Conservation (phyloP, 2,888 invertebrate genomes). For the Sminthurinus aureus region DNA sequence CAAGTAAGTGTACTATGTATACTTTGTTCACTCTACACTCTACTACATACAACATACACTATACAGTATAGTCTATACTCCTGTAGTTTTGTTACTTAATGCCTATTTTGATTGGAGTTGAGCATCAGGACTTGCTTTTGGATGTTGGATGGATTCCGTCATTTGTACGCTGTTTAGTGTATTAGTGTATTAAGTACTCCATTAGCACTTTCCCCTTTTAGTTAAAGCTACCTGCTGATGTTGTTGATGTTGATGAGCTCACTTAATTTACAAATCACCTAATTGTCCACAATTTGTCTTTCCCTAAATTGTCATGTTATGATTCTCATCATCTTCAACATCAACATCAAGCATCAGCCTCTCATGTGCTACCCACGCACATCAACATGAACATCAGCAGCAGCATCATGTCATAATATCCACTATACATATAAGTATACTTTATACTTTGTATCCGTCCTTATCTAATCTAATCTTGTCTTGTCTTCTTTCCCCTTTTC, state of each 20-base stretch:
- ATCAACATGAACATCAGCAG: too few relatives aligned
- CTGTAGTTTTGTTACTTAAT: too few relatives aligned
- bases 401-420: neutral
- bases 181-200: neutral
- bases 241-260: constrained; percentile 9
- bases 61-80: too few relatives aligned
- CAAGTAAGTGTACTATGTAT: too few relatives aligned
- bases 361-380: neutral
- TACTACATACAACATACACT: too few relatives aligned
- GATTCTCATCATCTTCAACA: constrained; percentile 7
- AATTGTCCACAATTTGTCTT: constrained; percentile 20
- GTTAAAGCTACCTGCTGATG: neutral
- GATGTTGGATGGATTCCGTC: too few relatives aligned
- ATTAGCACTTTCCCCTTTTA: constrained; percentile 24
- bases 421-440: neutral
- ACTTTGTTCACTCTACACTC: too few relatives aligned
- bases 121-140: neutral
- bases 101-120: neutral
- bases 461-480: neutral
- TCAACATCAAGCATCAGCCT: neutral
- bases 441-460: neutral
- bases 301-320: constrained; percentile 22
- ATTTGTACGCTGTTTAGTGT: neutral
- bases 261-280: constrained; percentile 21
- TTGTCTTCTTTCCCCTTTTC: neutral